phyloP scores from a whole-genome alignment of 1,140 invertebrate genomes.

The Nasonia vitripennis region DNA sequence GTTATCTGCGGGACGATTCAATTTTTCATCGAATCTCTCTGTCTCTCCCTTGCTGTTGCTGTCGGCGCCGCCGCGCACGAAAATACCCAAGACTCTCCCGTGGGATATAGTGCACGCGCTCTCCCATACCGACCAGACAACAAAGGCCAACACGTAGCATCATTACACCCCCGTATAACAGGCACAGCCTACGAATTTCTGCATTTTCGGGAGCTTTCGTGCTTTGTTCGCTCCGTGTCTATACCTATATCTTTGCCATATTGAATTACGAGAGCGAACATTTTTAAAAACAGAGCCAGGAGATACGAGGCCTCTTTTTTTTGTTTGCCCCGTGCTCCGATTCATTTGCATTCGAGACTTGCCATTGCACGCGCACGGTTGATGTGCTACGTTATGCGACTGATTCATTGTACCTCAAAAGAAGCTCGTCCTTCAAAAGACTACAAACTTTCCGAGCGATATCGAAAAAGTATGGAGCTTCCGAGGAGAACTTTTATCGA shows the following conservation, averaged over 20 bases:
- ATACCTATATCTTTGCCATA: no score
- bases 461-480: neutral
- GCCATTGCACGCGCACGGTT: neutral
- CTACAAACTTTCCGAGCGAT: neutral
- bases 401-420: neutral
- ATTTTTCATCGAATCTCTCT: conserved; percentile 34
- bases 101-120: neutral
- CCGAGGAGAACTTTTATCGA: neutral
- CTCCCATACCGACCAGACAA: neutral
- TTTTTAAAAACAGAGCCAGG: no score
- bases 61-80: neutral
- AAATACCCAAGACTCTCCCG: conserved; percentile 21
- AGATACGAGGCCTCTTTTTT: no score
- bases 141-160: conserved; percentile 17
- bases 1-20: conserved; percentile 32
- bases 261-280: neutral
- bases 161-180: neutral
- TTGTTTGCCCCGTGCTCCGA: no score
- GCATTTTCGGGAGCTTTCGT: no score
- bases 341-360: neutral
- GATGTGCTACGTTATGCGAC: neutral
- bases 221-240: no score
- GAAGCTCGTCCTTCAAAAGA: neutral
- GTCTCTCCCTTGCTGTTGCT: neutral
- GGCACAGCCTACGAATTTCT: no score